These are phyloP conservation scores for Brachycybe producta DNA, from an alignment of 2,888 invertebrate genomes.

Conservation along the genomic window DNA sequence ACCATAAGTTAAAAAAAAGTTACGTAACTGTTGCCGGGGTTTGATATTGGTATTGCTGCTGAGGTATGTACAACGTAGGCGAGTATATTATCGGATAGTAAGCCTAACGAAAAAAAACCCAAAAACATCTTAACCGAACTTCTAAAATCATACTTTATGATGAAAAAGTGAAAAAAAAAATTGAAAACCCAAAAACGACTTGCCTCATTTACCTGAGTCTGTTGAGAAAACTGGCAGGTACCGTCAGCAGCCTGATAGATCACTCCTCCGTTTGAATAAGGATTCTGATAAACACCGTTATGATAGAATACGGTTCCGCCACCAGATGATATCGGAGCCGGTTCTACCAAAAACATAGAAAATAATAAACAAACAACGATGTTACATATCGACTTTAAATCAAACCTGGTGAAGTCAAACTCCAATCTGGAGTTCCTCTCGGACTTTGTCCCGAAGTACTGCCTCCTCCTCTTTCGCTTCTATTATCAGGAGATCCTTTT, in stretches of 20 bases:
- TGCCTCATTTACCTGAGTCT: slow-evolving; percentile 21
- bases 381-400: slow-evolving; percentile 7
- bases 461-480: background rate
- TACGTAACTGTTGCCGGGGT: slow-evolving; percentile 20
- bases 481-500: slow-evolving; percentile 8
- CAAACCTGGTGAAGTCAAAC: slow-evolving; percentile 1
- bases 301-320: slow-evolving; percentile 40
- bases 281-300: slow-evolving; percentile 40
- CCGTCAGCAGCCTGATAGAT: slow-evolving; percentile 35
- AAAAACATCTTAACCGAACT: background rate
- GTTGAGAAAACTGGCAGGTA: slow-evolving; percentile 21
- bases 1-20: too few relatives aligned
- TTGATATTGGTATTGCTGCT: slow-evolving; percentile 23
- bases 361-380: slow-evolving; percentile 16
- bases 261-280: slow-evolving; percentile 39
- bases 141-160: background rate
- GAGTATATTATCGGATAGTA: slow-evolving; percentile 24
- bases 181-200: too few relatives aligned
- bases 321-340: slow-evolving; percentile 25
- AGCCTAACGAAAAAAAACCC: slow-evolving; percentile 16
- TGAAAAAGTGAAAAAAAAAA: background rate
- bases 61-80: slow-evolving; percentile 23
- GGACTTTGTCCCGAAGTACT: background rate
- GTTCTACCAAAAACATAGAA: slow-evolving; percentile 19
- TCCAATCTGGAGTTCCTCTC: slow-evolving; percentile 9